Evolutionary conservation across 2,797 vertebrate species (phyloP).

Genomic region (Syndactyla subalaris): DNA sequence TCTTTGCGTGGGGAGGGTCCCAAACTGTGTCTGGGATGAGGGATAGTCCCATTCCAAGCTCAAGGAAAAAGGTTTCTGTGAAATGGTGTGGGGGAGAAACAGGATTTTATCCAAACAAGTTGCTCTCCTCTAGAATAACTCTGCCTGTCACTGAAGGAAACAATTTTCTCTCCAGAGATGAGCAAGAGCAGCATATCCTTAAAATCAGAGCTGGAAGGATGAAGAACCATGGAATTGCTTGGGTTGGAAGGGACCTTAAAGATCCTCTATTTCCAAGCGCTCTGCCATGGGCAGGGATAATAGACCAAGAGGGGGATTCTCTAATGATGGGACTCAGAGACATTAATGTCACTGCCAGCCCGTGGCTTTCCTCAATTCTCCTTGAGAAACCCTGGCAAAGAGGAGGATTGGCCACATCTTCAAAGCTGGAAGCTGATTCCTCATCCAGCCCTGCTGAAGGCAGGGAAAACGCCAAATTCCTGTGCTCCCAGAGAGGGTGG

Average conservation of each 20-base stretch:
- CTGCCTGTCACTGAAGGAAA: background rate
- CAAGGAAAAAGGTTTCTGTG: rapidly evolving
- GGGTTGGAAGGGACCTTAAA: background rate
- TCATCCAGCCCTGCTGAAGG: background rate
- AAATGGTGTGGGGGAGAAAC: rapidly evolving
- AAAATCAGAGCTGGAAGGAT: background rate
- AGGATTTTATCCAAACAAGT: background rate
- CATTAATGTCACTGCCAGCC: background rate
- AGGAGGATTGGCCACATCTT: background rate
- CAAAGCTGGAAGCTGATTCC: background rate
- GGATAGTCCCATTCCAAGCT: background rate
- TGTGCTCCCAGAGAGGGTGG: background rate
- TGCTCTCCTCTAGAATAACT: background rate
- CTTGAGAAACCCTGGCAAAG: background rate
- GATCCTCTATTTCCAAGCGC: background rate
- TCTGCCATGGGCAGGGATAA: background rate
- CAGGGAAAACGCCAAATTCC: background rate
- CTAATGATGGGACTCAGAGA: background rate
- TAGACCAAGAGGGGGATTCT: background rate
- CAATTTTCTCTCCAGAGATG: background rate
- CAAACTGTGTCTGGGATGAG: background rate
- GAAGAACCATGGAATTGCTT: background rate
- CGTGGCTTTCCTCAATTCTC: background rate
- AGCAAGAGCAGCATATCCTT: background rate
- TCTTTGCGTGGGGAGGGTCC: background rate